Conservation (phyloP, 2,797 vertebrate species). For the Hirundo rustica region DNA sequence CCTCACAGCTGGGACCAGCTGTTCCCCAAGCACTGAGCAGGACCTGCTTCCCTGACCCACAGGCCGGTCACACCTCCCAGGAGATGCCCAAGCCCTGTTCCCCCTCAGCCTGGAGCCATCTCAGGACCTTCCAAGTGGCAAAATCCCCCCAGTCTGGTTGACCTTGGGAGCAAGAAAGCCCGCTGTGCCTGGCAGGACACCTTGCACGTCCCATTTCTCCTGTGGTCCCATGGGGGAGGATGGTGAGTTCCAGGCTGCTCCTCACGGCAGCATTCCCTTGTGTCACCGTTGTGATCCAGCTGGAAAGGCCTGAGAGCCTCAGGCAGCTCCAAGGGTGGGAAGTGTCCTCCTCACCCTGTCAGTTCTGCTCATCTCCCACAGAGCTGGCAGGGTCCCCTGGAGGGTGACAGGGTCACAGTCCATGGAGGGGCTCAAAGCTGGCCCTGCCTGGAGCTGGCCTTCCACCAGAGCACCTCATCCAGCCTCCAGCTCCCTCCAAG, state of each 20-base stretch:
- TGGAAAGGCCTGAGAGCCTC: neutral
- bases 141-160: rapidly evolving
- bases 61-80: neutral
- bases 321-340: neutral
- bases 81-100: neutral
- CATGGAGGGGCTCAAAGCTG: neutral
- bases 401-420: neutral
- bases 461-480: neutral
- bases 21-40: neutral
- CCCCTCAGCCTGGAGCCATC: neutral
- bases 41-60: neutral
- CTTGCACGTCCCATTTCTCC: neutral
- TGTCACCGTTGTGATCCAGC: neutral
- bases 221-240: rapidly evolving
- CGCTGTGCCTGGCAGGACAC: rapidly evolving
- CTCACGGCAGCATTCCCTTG: neutral
- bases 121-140: neutral
- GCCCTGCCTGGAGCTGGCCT: neutral
- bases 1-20: neutral
- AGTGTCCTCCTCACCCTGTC: neutral
- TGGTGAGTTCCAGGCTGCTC: neutral
- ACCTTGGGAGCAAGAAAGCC: neutral
- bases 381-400: neutral
- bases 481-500: neutral
- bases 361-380: neutral